These are phyloP conservation scores for Melolontha melolontha DNA, from an alignment of 2,888 invertebrate species.

Conservation along the genomic window DNA sequence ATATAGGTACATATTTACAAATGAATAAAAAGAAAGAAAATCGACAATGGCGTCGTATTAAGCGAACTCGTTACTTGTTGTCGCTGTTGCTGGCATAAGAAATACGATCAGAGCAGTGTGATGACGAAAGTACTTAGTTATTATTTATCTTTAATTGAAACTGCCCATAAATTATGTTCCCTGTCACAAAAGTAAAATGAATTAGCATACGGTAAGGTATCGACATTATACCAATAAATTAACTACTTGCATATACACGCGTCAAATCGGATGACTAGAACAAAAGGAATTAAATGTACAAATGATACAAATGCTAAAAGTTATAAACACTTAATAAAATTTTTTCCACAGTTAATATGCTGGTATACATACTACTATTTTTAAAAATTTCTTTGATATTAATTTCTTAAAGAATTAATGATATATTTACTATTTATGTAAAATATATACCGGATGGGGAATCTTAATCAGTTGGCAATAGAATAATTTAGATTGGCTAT, in stretches of 20 bases:
- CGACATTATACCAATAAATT: slow-evolving; percentile 13
- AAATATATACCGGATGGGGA: too few species aligned
- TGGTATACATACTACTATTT: too few species aligned
- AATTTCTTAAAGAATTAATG: too few species aligned
- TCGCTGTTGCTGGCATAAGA: too few species aligned
- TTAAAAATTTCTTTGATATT: too few species aligned
- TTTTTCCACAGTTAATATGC: too few species aligned
- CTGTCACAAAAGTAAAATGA: slow-evolving; percentile 36
- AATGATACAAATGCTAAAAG: not conserved
- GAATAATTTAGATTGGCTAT: too few species aligned
- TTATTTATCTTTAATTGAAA: slow-evolving; percentile 37
- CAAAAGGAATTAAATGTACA: slow-evolving; percentile 5
- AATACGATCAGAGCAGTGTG: not conserved
- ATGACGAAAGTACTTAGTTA: slow-evolving; percentile 34
- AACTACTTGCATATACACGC: slow-evolving; percentile 6
- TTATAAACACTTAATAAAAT: too few species aligned
- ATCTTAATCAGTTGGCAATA: too few species aligned
- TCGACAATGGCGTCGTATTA: too few species aligned
- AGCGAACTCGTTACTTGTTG: too few species aligned
- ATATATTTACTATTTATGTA: too few species aligned
- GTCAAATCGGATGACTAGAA: slow-evolving; percentile 1
- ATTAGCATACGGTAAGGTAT: slow-evolving; percentile 26
- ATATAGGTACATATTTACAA: not conserved
- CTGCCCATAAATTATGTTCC: slow-evolving; percentile 30
- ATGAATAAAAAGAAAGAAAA: slow-evolving; percentile 22